phyloP scores from a whole-genome alignment of 92 coral and sea anemone genomes.

The Ricordea florida region DNA sequence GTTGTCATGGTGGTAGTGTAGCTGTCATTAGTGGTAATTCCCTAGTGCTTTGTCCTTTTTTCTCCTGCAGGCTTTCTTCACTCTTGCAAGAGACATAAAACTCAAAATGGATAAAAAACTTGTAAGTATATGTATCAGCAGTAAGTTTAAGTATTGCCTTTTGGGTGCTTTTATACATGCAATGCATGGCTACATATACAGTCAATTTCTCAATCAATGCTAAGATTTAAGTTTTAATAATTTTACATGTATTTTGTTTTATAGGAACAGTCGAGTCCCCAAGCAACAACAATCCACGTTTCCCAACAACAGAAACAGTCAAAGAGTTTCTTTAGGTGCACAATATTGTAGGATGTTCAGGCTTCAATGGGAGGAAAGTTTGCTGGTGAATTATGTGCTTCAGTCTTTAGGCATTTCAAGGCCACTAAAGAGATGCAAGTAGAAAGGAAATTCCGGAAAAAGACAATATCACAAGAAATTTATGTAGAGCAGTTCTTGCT shows the following conservation, averaged over 20 bases:
- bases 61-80: conserved; percentile 80
- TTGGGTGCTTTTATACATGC: background rate
- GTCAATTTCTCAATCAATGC: no score
- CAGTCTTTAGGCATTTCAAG: no score
- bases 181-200: background rate
- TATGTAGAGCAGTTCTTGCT: no score
- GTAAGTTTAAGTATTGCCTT: background rate
- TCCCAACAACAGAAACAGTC: conserved; percentile 61
- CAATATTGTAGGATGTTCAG: conserved; percentile 33
- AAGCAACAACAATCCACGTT: conserved; percentile 74
- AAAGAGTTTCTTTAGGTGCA: conserved; percentile 55
- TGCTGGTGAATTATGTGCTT: no score
- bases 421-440: no score
- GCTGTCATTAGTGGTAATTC: background rate
- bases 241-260: background rate
- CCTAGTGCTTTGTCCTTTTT: background rate
- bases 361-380: background rate
- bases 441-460: no score
- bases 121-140: conserved; percentile 46
- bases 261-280: conserved; percentile 85
- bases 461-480: no score
- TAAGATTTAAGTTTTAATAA: no score
- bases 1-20: no score
- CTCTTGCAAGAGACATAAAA: conserved; percentile 96
- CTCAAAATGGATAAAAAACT: conserved; percentile 98